phyloP scores from a whole-genome alignment of 1,140 invertebrate genomes.

The Ceratosolen solmsi region DNA sequence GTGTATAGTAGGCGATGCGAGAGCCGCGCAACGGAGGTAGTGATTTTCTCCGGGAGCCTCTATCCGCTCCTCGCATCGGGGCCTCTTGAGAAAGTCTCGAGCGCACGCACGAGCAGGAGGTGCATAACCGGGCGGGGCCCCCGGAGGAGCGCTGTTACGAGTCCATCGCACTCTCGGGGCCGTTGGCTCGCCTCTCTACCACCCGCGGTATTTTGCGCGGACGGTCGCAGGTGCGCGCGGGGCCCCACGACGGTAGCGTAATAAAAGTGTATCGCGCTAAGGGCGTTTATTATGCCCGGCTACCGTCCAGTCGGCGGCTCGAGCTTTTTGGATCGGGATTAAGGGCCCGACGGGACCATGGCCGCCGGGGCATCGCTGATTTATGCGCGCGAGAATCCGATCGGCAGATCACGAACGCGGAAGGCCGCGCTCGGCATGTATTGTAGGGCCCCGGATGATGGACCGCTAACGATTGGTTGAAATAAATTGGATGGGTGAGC shows the following conservation, averaged over 20 bases:
- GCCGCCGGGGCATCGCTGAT: not conserved
- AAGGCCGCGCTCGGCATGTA: not conserved
- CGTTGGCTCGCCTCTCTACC: not conserved
- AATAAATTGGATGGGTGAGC: not conserved
- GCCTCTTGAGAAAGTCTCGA: slow-evolving; percentile 46
- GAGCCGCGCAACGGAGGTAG: slow-evolving; percentile 21
- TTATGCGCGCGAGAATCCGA: not conserved
- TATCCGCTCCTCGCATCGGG: slow-evolving; percentile 30
- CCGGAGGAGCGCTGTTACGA: slow-evolving; percentile 30
- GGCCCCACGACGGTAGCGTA: not conserved
- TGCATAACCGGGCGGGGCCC: slow-evolving; percentile 49
- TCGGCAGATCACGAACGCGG: no score
- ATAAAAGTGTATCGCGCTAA: not conserved
- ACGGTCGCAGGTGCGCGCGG: slow-evolving; percentile 8
- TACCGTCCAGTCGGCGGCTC: not conserved
- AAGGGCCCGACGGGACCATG: no score
- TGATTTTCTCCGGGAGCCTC: slow-evolving; percentile 41
- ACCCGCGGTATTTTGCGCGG: not conserved
- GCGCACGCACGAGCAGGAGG: not conserved
- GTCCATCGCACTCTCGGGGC: slow-evolving; percentile 44
- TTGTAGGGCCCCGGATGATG: not conserved
- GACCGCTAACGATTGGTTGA: not conserved
- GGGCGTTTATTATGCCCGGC: not conserved
- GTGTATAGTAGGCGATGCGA: not conserved
- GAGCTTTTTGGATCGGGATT: no score